phyloP scores from a whole-genome alignment of 2,113 vertebrate genomes.

The Eulemur macaco region DNA sequence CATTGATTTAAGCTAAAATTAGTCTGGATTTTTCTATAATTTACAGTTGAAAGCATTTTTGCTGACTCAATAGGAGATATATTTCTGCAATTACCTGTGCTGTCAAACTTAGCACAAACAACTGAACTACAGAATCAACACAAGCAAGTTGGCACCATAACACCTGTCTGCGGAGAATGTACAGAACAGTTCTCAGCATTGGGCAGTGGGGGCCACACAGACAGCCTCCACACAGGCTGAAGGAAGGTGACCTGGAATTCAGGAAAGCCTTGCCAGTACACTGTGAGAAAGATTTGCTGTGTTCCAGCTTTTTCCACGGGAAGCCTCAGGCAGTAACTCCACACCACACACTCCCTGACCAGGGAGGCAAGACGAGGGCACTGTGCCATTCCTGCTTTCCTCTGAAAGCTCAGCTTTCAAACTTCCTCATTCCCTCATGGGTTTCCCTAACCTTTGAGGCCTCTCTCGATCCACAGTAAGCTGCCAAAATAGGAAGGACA shows the following conservation, averaged over 20 bases:
- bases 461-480: neutral
- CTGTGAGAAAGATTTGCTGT: neutral
- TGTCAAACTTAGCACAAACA: neutral
- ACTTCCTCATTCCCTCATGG: neutral
- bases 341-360: neutral
- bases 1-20: neutral
- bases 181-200: accelerated
- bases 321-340: neutral
- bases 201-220: accelerated
- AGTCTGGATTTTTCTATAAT: neutral
- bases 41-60: neutral
- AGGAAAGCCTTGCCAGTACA: neutral
- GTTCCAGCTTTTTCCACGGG: neutral
- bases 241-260: neutral
- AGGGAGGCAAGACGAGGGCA: accelerated
- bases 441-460: neutral
- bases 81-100: neutral
- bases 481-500: neutral
- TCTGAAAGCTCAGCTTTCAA: neutral
- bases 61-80: neutral
- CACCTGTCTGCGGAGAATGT: accelerated
- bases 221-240: neutral
- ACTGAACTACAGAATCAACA: neutral
- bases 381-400: neutral
- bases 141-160: neutral